Evolutionary conservation across 1,140 invertebrate species (phyloP), one percentile per base, ranked within the genome.

Genomic region (Dendroctonus valens): DNA sequence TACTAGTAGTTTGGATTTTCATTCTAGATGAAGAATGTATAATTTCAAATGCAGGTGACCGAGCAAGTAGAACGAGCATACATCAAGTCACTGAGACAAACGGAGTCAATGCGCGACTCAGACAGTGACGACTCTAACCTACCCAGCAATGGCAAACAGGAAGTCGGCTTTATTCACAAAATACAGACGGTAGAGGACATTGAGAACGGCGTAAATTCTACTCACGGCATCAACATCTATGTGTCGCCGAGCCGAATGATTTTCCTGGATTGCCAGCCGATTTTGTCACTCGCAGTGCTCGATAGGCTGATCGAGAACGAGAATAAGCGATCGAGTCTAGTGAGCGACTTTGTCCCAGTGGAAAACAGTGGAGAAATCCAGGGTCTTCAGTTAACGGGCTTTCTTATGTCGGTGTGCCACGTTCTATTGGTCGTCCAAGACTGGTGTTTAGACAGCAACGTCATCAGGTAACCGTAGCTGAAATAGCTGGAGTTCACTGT

Each of bases 351-450:
- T 77, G 77, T 79, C 9, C 84, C 81, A 40, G 79, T 81, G 15
- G 89, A 90, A 76, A 86, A 84, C 68, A 84, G 84, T 73, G 80
- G 87, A 55, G 87, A 91, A 76, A 80, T 91, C 38, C 87, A 91
- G 68, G 88, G 89, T 11, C 77, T 96, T 14, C 92, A 96, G 75
- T 82, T 92, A 53, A 83, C 90, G 26, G 88, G 92, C 7, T 93
- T 93, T 77, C 77, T 96, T 37, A 86, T 95, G 78, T 89, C 90
- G 9, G 88, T 96, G n/a, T 96, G 93, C 75, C 93, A 97, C 79
- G 84, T 94, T 0, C 82, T 96, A 5, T 83, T 97, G 59, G 84
- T 94, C 52, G 87, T 92, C 0, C 88, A 96, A 75, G 93, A 96
- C 76, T 93, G 89, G 87, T 92, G 92, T 75, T 82, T 89, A 14